Evolutionary conservation across 1,140 invertebrate genomes (phyloP), one percentile per base, ranked within the genome.

Genomic region (Scylla paramamosain): DNA sequence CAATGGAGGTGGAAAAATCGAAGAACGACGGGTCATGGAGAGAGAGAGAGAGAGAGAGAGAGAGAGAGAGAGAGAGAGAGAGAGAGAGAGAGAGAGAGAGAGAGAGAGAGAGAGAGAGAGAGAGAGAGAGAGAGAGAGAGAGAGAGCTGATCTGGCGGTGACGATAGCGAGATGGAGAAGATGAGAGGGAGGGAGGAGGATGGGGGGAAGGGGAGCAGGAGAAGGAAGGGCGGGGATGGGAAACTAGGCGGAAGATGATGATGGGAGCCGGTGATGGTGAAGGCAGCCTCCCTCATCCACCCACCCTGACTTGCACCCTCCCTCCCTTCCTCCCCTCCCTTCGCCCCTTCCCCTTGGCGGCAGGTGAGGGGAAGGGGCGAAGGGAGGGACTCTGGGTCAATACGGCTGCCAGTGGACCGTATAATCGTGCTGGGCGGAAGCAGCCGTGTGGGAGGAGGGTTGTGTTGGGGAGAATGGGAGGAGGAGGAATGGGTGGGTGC

Each of bases 11-110:
- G 20, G 31, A 39, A 28, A 0, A 86, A n/a, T 31, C 2, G 25
- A n/a, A 86, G n/a, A 28, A 39, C 2, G 83, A 86, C n/a, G n/a
- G n/a, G n/a, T n/a, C n/a, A n/a, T n/a, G n/a, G 77, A 83, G 77
- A 83, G 77, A 83, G 77, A 83, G 77, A 83, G 77, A 83, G 77
- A 83, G 77, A 83, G 77, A 83, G 77, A 83, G 77, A 83, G 77
- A 83, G 77, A 83, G 77, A 83, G 20, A 83, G 77, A 83, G 20
- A 83, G 77, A 83, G 20, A 83, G 77, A 83, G 20, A 83, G 77
- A 83, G 20, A 83, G 77, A 83, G 20, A 83, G 77, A 83, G 20
- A 83, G 77, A 83, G 77, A 83, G 77, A 83, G 28, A 83, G 28
- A 29, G 28, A 83, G 77, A n/a, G 77, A n/a, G 28, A 83, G 77